Percentiles rank a stretch among this genome's conserved stretches.
Evolutionary conservation across 2,797 vertebrate species (phyloP).

Genomic region (Cossypha caffra): DNA sequence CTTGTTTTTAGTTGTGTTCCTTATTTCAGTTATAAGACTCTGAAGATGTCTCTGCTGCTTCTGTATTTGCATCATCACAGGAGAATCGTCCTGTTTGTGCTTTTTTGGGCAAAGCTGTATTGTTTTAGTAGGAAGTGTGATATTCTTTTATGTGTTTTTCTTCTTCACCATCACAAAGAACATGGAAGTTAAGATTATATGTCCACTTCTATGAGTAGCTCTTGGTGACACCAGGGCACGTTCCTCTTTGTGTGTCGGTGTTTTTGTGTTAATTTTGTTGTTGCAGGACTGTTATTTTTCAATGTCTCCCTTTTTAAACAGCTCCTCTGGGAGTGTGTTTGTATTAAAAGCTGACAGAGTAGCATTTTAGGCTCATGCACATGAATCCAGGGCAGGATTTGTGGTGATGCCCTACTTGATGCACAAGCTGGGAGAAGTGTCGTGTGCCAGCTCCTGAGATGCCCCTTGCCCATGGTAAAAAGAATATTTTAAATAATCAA

Average conservation of each 20-base stretch:
- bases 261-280: neutral
- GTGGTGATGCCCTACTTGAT: accelerated
- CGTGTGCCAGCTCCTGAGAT: neutral
- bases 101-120: neutral
- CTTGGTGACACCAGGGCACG: accelerated
- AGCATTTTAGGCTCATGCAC: neutral
- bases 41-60: neutral
- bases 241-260: neutral
- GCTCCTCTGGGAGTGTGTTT: neutral
- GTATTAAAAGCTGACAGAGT: neutral
- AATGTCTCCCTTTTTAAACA: neutral
- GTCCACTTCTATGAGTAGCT: neutral
- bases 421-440: neutral
- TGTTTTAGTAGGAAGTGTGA: neutral
- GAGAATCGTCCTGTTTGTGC: accelerated
- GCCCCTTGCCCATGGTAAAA: neutral
- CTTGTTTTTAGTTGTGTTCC: neutral
- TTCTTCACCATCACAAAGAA: neutral
- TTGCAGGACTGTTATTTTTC: neutral
- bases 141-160: neutral
- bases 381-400: neutral
- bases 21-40: neutral
- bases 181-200: accelerated
- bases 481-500: neutral
- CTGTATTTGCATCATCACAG: neutral